Percentiles rank a stretch among this genome's conserved stretches.
Conservation (phyloP, 2,113 vertebrate genomes). For the Notarius lentiginosus region DNA sequence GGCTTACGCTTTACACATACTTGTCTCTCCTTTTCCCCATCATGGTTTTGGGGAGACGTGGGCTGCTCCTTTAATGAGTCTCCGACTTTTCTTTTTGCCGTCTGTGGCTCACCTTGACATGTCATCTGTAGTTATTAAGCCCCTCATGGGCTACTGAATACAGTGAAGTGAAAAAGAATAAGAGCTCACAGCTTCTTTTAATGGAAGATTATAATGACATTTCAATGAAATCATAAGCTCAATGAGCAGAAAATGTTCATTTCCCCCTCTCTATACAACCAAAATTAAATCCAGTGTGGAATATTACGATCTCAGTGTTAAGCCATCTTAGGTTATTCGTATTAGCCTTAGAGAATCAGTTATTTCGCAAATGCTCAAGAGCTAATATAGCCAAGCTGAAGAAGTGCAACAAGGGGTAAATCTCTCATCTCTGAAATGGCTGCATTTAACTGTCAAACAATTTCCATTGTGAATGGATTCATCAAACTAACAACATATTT, state of each 20-base stretch:
- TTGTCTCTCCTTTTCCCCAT: background rate
- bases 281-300: background rate
- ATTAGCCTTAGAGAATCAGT: background rate
- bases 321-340: background rate
- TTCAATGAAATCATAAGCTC: background rate
- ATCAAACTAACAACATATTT: background rate
- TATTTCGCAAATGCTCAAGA: background rate
- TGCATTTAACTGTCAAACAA: background rate
- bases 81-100: background rate
- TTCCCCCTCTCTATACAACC: background rate
- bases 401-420: background rate
- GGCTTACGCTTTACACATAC: slow-evolving; percentile 60
- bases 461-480: background rate
- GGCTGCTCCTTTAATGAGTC: background rate
- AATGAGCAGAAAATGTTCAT: background rate
- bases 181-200: background rate
- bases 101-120: background rate
- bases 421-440: background rate
- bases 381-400: too few relatives aligned
- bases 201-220: background rate
- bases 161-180: background rate
- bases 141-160: background rate
- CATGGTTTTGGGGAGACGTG: background rate
- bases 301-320: background rate
- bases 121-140: background rate